A percentile compares a stretch with the other conserved stretches of the same genome.
phyloP scores from a whole-genome alignment of 1,140 invertebrate species.

The Periplaneta americana region DNA sequence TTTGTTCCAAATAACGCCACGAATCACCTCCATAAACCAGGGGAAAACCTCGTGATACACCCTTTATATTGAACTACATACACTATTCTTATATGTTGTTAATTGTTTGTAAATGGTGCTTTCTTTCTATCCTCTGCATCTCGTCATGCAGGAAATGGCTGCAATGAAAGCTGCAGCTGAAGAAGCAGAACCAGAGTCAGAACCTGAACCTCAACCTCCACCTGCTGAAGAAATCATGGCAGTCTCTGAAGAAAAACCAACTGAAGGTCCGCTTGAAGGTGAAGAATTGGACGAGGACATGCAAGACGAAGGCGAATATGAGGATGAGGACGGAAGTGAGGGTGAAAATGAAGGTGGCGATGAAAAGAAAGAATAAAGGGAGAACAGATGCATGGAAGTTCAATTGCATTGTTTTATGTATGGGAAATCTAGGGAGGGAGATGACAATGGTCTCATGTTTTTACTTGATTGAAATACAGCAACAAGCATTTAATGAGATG shows the following conservation, averaged over 20 bases:
- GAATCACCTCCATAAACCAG: too few relatives aligned
- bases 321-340: not conserved
- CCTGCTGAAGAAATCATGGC: not conserved
- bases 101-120: not conserved
- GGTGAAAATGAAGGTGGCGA: not conserved
- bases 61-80: not conserved
- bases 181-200: not conserved
- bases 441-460: too few relatives aligned
- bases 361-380: not conserved
- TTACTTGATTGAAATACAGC: too few relatives aligned
- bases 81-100: not conserved
- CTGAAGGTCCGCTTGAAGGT: constrained; percentile 19
- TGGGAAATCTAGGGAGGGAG: too few relatives aligned
- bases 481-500: too few relatives aligned
- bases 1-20: too few relatives aligned
- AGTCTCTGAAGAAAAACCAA: not conserved
- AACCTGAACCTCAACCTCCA: not conserved
- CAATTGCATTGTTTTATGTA: too few relatives aligned
- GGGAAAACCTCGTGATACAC: too few relatives aligned
- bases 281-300: constrained; percentile 9
- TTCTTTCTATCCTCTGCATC: not conserved
- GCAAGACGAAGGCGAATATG: not conserved
- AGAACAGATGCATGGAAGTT: not conserved
- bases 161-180: not conserved
- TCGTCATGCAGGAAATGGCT: not conserved